Evolutionary conservation across 2,113 vertebrate genomes (phyloP).

Genomic region (Herpailurus yagouaroundi): DNA sequence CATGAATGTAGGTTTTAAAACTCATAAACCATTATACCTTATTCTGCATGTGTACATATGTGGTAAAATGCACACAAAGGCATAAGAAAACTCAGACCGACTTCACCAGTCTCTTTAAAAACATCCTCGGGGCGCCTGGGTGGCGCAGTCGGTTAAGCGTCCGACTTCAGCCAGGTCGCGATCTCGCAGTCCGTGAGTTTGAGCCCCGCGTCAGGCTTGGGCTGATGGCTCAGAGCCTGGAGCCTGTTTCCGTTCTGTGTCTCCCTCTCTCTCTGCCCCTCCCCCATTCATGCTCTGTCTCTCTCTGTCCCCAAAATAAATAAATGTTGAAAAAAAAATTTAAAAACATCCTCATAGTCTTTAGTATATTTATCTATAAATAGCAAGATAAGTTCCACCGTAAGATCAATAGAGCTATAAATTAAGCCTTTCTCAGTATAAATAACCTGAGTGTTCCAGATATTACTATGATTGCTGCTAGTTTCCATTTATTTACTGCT

Average conservation of each 20-base stretch:
- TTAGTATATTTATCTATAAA: neutral
- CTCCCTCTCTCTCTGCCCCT: too few relatives aligned
- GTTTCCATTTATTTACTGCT: neutral
- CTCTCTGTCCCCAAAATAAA: too few relatives aligned
- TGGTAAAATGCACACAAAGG: neutral
- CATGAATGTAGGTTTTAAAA: neutral
- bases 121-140: too few relatives aligned
- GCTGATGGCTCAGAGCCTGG: too few relatives aligned
- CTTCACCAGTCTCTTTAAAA: neutral
- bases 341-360: neutral
- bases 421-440: neutral
- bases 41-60: neutral
- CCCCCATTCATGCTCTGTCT: too few relatives aligned
- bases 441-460: neutral
- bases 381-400: constrained; percentile 18
- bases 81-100: neutral
- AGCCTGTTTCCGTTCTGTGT: too few relatives aligned
- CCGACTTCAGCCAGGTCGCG: too few relatives aligned
- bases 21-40: neutral
- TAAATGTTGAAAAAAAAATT: constrained; percentile 59
- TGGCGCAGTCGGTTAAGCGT: too few relatives aligned
- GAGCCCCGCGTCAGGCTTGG: too few relatives aligned
- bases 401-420: neutral
- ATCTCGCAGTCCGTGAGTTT: too few relatives aligned
- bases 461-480: neutral